Evolutionary conservation across 2,797 vertebrate species (phyloP).

Genomic region (Lithobates sylvaticus): DNA sequence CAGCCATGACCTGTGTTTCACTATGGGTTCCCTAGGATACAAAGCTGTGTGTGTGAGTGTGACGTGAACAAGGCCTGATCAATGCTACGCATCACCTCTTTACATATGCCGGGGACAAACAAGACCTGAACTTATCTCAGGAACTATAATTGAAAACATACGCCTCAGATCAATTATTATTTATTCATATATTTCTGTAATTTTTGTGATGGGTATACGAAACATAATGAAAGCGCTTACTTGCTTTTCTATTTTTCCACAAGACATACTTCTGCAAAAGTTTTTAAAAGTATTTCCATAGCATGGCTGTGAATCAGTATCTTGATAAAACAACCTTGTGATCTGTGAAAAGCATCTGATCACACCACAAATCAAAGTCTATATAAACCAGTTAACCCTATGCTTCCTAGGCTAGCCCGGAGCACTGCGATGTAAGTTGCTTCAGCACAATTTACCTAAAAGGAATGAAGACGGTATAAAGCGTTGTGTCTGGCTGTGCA

Average conservation of each 20-base stretch:
- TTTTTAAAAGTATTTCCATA: not conserved
- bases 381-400: slow-evolving; percentile 24
- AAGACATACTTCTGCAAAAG: not conserved
- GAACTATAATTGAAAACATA: not conserved
- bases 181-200: not conserved
- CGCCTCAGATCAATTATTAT: not conserved
- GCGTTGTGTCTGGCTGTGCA: slow-evolving; percentile 63
- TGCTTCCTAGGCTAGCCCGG: not conserved
- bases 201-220: not conserved
- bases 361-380: not conserved
- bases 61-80: slow-evolving; percentile 4
- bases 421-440: slow-evolving; percentile 47
- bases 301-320: not conserved
- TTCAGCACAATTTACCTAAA: slow-evolving; percentile 7
- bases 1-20: slow-evolving; percentile 57
- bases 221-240: not conserved
- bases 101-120: not conserved
- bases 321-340: not conserved
- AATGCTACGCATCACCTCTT: not conserved
- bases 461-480: slow-evolving; percentile 57
- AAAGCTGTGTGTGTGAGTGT: slow-evolving; percentile 9
- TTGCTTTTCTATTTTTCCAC: not conserved
- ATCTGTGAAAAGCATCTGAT: slow-evolving; percentile 7
- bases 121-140: not conserved
- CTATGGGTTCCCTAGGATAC: slow-evolving; percentile 3